These are phyloP conservation scores for Gonioctena quinquepunctata DNA, from an alignment of 1,140 invertebrate species.

Conservation along the genomic window DNA sequence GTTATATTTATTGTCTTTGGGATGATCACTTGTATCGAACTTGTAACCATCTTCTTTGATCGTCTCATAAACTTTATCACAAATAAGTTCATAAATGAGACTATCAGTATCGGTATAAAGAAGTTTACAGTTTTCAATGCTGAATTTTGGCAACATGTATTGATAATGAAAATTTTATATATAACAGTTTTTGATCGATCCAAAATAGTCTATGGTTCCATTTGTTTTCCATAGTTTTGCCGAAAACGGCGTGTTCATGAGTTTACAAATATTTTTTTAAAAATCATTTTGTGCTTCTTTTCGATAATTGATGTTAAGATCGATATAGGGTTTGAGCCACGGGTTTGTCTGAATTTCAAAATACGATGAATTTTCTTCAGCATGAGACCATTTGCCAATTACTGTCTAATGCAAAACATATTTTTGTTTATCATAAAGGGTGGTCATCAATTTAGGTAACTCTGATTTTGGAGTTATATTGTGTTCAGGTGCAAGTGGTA, in stretches of 20 bases:
- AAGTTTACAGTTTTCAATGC: conserved; percentile 34
- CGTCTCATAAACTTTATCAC: conserved; percentile 44
- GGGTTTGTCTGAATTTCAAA: conserved; percentile 51
- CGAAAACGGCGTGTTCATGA: conserved; percentile 56
- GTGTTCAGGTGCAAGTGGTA: conserved; percentile 54
- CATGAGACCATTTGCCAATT: neutral
- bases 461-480: conserved; percentile 31
- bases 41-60: conserved; percentile 24
- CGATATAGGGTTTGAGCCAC: conserved; percentile 54
- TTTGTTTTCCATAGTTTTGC: conserved; percentile 58
- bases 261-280: conserved; percentile 58
- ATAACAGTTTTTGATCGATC: conserved; percentile 43
- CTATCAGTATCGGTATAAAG: conserved; percentile 55
- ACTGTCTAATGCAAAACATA: conserved; percentile 51
- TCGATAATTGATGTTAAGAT: conserved; percentile 51
- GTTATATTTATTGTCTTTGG: conserved; percentile 36
- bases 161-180: conserved; percentile 49
- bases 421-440: conserved; percentile 36
- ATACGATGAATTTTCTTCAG: conserved; percentile 18
- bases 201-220: conserved; percentile 43
- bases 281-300: conserved; percentile 50
- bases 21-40: conserved; percentile 46
- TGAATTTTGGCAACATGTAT: conserved; percentile 35
- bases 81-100: conserved; percentile 49
- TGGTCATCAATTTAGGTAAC: conserved; percentile 53